Evolutionary conservation across 2,888 invertebrate genomes (phyloP), one percentile per base, ranked within the genome.

Genomic region (Drosophila bunnanda): DNA sequence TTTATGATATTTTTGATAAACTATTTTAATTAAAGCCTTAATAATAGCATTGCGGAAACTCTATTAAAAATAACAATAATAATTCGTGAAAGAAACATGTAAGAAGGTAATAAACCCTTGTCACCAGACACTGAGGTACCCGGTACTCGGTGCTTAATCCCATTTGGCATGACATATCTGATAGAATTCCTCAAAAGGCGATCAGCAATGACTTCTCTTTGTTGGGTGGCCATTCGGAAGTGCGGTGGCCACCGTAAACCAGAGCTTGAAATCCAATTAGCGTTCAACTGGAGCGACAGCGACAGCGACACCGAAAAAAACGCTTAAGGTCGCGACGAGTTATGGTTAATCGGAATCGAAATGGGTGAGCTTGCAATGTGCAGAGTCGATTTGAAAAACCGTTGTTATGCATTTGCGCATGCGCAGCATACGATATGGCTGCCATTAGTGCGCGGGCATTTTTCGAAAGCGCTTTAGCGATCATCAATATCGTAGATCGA

Each of bases 351-450:
- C 48, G 56, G 56, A 22, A 56, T 50, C 57, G 48, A 41, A 55
- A 56, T 68, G 58, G 65, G 52, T 61, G 66, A 61, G 43, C 53
- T 28, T 71, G 76, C 77, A 83, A 80, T 73, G 80, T 88, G 88
- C 88, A 84, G 52, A 79, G 85, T 48, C 75, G 62, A 79, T 82
- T 89, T 89, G 84, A 86, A 89, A 82, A 83, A 84, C 79, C 88
- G 89, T 82, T 89, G 88, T 89, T 90, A 89, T 88, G 87, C 87
- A 89, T 81, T 89, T 88, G 79, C 80, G 80, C 90, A 89, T 89
- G 89, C 77, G 76, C 71, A 88, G 90, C 88, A 88, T 88, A 87
- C 71, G 58, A 59, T 88, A 83, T 89, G 69, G 75, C 56, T 68
- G 52, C 30, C 43, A 71, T 53, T 71, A 50, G 36, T 38, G 52